These are phyloP conservation scores for Eulimnadia texana DNA, from an alignment of 1,140 invertebrate species.

Conservation along the genomic window DNA sequence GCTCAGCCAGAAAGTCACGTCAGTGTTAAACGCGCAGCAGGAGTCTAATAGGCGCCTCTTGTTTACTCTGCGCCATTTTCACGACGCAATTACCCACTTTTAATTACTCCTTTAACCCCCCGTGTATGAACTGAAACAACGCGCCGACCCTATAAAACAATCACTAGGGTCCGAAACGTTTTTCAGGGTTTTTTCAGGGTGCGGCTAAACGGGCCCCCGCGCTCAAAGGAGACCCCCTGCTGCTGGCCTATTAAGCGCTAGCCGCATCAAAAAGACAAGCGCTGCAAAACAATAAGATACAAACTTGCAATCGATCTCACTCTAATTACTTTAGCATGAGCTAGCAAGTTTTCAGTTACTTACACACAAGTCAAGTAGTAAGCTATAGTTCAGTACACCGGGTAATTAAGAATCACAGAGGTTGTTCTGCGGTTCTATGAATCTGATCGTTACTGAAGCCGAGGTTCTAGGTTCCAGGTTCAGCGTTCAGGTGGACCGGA, in stretches of 20 bases:
- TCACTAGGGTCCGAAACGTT: background rate
- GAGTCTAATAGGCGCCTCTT: background rate
- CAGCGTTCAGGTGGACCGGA: no score
- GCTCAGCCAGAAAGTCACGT: background rate
- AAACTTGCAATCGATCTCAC: constrained; percentile 4
- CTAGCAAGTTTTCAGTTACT: constrained; percentile 7
- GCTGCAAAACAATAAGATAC: background rate
- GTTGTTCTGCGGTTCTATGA: no score
- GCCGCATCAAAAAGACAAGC: no score
- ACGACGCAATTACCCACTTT: background rate
- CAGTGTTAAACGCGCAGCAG: background rate
- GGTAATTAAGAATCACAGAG: no score
- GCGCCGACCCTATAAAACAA: background rate
- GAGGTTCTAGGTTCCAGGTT: no score
- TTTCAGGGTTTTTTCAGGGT: background rate
- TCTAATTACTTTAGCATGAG: constrained; percentile 12
- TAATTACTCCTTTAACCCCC: background rate
- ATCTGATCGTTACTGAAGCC: no score
- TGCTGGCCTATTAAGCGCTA: background rate
- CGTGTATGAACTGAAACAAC: background rate
- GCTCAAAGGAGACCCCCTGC: background rate
- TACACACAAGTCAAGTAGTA: no score
- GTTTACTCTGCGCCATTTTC: background rate
- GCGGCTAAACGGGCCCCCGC: background rate
- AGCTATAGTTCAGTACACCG: no score